Base-by-base conservation (phyloP, 2,888 invertebrate species). In the Drosophila algonquin region DNA sequence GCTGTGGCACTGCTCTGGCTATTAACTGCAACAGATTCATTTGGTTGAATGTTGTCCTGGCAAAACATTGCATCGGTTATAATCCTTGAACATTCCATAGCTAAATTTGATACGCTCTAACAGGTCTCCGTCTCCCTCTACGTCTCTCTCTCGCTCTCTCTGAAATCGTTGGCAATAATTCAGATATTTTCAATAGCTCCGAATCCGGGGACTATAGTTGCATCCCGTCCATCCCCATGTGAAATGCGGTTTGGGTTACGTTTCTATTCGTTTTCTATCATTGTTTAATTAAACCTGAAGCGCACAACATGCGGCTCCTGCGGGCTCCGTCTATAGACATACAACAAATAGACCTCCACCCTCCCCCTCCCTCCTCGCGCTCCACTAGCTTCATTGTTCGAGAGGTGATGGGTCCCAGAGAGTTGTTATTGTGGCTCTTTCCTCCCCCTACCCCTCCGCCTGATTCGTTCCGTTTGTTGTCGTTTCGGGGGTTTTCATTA, bases 271-370 rank as follows among this genome's bases (percentile, higher is more conserved):
- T 56, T 77, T 85, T 76, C 82, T 81, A 82, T 86, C 84, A 79
- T 84, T 85, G 85, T 84, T 86, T 85, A 85, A 86, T 85, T 85
- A 85, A 85, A 85, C 84, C 82, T 84, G 85, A 82, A 84, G 74
- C 76, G 76, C 68, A 81, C 81, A 84, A 73, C 71, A 73, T 82
- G 82, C 84, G 84, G 84, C 79, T 81, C 63, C 82, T 82, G 82
- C 72, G 81, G 81, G 75, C 73, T 30, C 8, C 50, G 68, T 58
- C 57, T 56, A 58, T 40, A 2, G 40, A 40, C 40, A 40, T 1
- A 14, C 40, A 72, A 70, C 71, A 71, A 72, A 72, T 72, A 70
- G 70, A 7, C 30, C 30, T 4, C 30, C 21, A 3, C 12, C 3
- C 40, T 18, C 18, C 18, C 18, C 18, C 18, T 18, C 18, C 18